phyloP scores from a whole-genome alignment of 2,888 invertebrate species.

The Drosophila nigricruria region DNA sequence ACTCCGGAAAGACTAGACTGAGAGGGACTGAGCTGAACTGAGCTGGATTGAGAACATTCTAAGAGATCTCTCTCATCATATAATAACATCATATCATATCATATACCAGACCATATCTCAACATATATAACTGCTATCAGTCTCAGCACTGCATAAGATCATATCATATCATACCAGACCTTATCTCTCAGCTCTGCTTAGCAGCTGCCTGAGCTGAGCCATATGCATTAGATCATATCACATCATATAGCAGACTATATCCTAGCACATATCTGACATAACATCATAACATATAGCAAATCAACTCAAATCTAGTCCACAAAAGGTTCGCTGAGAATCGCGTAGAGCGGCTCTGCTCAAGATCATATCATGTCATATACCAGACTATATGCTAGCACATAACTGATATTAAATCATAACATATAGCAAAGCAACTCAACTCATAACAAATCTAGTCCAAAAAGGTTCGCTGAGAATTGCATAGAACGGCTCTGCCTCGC shows the following conservation, averaged over 20 bases:
- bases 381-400: too few species aligned
- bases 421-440: not conserved
- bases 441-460: too few species aligned
- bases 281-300: not conserved
- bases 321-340: conserved; percentile 7
- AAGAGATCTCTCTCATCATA: not conserved
- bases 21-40: not conserved
- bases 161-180: not conserved
- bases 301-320: not conserved
- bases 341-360: conserved; percentile 9
- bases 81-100: not conserved
- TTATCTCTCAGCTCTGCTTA: too few species aligned
- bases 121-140: too few species aligned
- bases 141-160: too few species aligned
- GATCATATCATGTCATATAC: not conserved
- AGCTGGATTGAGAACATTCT: not conserved
- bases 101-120: too few species aligned
- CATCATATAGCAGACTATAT: too few species aligned
- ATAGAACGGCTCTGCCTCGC: conserved; percentile 6
- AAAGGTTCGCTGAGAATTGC: conserved; percentile 9
- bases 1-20: not conserved
- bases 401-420: too few species aligned
- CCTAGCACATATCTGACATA: too few species aligned
- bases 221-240: too few species aligned
- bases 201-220: too few species aligned